These are phyloP conservation scores for Cardiocondyla obscurior DNA, from an alignment of 1,140 invertebrate genomes.

Conservation along the genomic window DNA sequence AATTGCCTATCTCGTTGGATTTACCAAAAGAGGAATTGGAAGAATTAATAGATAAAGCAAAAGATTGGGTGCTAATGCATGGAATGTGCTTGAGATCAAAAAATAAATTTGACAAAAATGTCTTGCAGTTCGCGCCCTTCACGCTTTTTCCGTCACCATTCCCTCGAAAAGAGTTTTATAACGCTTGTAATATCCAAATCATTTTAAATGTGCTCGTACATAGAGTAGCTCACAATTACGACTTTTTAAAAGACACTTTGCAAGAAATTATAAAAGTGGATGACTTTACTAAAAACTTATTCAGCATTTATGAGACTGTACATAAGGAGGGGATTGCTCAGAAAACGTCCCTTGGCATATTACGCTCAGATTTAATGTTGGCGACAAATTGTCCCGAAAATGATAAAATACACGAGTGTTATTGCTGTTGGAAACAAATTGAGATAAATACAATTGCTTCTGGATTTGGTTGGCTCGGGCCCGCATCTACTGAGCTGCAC, in stretches of 20 bases:
- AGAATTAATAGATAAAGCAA: slow-evolving; percentile 89
- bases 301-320: slow-evolving; percentile 92
- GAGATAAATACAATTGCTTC: slow-evolving; percentile 91
- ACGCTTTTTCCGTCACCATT: slow-evolving; percentile 92
- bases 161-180: slow-evolving; percentile 90
- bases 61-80: slow-evolving; percentile 93
- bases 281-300: slow-evolving; percentile 92
- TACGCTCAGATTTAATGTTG: slow-evolving; percentile 90
- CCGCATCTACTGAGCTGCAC: slow-evolving; percentile 84
- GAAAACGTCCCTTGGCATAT: slow-evolving; percentile 86
- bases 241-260: slow-evolving; percentile 90
- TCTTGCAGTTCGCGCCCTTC: slow-evolving; percentile 91
- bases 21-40: slow-evolving; percentile 85
- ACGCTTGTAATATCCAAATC: slow-evolving; percentile 89
- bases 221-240: slow-evolving; percentile 92
- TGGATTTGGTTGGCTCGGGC: slow-evolving; percentile 92
- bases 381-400: slow-evolving; percentile 83
- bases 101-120: slow-evolving; percentile 87
- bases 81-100: slow-evolving; percentile 90
- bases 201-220: slow-evolving; percentile 94
- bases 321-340: slow-evolving; percentile 89
- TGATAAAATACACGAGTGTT: slow-evolving; percentile 79
- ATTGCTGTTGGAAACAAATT: slow-evolving; percentile 92
- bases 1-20: slow-evolving; percentile 80
- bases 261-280: slow-evolving; percentile 90